These are phyloP conservation scores for Sinocyclocheilus rhinocerous DNA, from an alignment of 2,113 vertebrate genomes.

Conservation along the genomic window DNA sequence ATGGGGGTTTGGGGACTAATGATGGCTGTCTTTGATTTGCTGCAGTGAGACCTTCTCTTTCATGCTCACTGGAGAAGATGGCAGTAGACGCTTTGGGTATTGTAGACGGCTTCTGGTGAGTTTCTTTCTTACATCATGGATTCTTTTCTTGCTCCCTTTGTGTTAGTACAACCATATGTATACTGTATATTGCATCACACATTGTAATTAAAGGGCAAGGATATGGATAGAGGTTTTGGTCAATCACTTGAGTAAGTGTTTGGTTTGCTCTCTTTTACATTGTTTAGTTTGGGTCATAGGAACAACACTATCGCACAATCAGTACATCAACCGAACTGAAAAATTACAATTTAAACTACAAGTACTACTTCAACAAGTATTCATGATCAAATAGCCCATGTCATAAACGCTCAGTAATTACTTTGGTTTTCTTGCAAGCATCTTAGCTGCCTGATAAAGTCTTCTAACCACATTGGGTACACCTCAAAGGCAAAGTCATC, in stretches of 20 bases:
- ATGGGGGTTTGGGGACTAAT: slow-evolving; percentile 27
- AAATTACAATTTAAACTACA: background rate
- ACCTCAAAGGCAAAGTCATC: slow-evolving; percentile 15
- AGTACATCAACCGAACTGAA: background rate
- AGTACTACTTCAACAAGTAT: background rate
- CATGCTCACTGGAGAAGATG: slow-evolving; percentile 98
- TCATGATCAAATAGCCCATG: background rate
- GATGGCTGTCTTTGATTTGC: slow-evolving; percentile 57
- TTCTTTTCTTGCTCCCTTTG: slow-evolving; percentile 59
- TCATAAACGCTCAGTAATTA: background rate
- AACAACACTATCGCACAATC: background rate
- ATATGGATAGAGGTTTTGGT: slow-evolving; percentile 37
- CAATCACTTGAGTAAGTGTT: slow-evolving; percentile 36
- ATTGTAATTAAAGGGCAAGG: slow-evolving; percentile 53
- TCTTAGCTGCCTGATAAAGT: background rate
- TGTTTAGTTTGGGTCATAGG: background rate
- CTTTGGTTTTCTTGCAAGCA: background rate
- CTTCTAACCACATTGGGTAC: slow-evolving; percentile 16
- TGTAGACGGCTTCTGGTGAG: slow-evolving; percentile 96
- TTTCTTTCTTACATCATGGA: slow-evolving; percentile 49
- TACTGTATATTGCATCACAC: slow-evolving; percentile 37
- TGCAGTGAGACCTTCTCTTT: slow-evolving; percentile 98
- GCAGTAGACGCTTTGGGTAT: slow-evolving; percentile 95
- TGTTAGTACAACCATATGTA: background rate
- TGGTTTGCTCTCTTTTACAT: no score